Conservation (phyloP, 2,888 invertebrate genomes). For the Villa cingulata region DNA sequence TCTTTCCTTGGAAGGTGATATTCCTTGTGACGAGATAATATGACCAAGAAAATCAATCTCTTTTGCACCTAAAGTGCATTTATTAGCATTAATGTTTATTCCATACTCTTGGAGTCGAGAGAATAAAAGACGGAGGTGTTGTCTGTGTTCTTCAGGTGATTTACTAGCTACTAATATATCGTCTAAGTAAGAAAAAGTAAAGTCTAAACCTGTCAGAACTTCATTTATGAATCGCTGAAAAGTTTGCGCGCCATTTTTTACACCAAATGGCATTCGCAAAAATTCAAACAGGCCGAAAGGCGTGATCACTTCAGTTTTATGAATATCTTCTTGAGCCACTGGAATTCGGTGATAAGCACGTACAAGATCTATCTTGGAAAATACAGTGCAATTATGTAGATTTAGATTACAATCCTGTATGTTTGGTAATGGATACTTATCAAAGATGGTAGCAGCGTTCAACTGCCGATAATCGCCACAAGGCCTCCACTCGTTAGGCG, state of each 20-base stretch:
- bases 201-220: too few relatives aligned
- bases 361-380: conserved; percentile 16
- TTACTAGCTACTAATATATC: too few relatives aligned
- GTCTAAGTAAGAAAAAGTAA: conserved; percentile 18
- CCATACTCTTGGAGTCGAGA: conserved; percentile 13
- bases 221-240: too few relatives aligned
- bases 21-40: background rate
- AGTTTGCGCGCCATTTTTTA: too few relatives aligned
- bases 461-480: too few relatives aligned
- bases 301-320: too few relatives aligned
- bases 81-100: conserved; percentile 12
- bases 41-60: background rate
- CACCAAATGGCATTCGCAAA: too few relatives aligned
- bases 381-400: conserved; percentile 7
- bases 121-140: too few relatives aligned
- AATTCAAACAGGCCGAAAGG: too few relatives aligned
- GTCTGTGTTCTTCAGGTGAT: too few relatives aligned
- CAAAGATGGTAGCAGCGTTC: conserved; percentile 2
- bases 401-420: conserved; percentile 3
- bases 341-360: too few relatives aligned
- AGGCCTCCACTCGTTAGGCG: conserved; percentile 1
- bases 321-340: too few relatives aligned
- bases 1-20: background rate
- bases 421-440: conserved; percentile 4
- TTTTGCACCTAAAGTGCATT: conserved; percentile 7